Conservation (phyloP, 2,888 invertebrate species). For the Baccha elongata region DNA sequence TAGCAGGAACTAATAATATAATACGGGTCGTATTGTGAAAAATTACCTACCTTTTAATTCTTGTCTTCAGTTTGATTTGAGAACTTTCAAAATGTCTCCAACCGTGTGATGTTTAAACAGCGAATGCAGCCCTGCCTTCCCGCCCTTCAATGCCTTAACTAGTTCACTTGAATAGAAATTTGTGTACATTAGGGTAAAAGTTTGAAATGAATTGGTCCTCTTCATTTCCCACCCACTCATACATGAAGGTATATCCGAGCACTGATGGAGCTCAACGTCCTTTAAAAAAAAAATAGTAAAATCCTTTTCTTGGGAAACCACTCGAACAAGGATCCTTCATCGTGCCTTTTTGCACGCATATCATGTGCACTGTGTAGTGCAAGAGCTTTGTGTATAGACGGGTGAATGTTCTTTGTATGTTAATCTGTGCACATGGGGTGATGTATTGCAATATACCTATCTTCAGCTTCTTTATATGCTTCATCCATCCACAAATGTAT, state of each 20-base stretch:
- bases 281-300: constrained; percentile 1
- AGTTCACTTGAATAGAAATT: constrained; percentile 44
- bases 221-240: constrained; percentile 29
- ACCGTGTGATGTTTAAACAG: no score
- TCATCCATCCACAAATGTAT: constrained; percentile 15
- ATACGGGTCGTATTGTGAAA: no score
- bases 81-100: no score
- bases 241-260: constrained; percentile 5
- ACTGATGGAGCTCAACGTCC: constrained; percentile 41
- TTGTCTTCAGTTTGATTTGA: no score
- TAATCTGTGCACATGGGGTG: constrained; percentile 64
- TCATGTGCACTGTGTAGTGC: neutral
- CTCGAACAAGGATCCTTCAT: constrained; percentile 37
- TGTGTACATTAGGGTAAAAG: constrained; percentile 62
- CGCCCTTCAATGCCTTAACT: constrained; percentile 26
- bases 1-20: no score
- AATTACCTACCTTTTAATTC: no score
- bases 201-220: constrained; percentile 53
- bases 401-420: constrained; percentile 49
- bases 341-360: constrained; percentile 11
- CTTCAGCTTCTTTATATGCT: constrained; percentile 32
- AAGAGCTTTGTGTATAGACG: neutral
- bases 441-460: constrained; percentile 46
- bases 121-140: constrained; percentile 3
- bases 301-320: constrained; percentile 10